Percentiles rank a stretch among this genome's conserved stretches.
phyloP scores from a whole-genome alignment of 2,888 invertebrate genomes.

The Hypolimnas misippus region DNA sequence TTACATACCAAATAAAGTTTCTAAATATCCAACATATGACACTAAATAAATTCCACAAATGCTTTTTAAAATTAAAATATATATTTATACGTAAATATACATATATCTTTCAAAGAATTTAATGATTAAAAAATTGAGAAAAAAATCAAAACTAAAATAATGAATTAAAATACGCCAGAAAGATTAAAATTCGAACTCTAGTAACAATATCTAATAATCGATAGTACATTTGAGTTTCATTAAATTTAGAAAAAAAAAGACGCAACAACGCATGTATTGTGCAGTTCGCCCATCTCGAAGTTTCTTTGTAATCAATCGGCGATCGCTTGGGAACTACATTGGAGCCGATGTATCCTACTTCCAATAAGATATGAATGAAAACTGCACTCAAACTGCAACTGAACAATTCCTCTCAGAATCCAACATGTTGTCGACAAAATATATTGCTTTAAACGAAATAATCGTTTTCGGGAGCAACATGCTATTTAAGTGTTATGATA shows the following conservation, averaged over 20 bases:
- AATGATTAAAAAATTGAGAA: no score
- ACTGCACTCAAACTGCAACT: conserved; percentile 11
- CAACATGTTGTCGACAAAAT: background rate
- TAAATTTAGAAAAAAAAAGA: background rate
- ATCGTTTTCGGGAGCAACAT: background rate
- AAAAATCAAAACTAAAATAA: no score
- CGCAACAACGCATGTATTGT: background rate
- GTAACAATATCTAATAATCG: no score
- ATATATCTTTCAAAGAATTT: no score
- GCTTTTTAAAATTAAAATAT: no score
- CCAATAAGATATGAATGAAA: conserved; percentile 15
- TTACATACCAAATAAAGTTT: no score
- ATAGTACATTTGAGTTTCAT: background rate
- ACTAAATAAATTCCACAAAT: no score
- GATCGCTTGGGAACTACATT: conserved; percentile 23
- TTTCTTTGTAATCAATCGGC: conserved; percentile 25
- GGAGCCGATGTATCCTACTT: conserved; percentile 19
- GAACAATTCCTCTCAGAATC: conserved; percentile 16
- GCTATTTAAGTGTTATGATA: background rate
- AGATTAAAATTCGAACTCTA: background rate
- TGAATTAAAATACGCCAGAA: background rate
- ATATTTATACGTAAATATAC: no score
- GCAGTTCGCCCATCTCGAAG: conserved; percentile 7
- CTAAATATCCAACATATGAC: no score
- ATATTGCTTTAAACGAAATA: conserved; percentile 1